Base-by-base conservation (phyloP, 2,888 invertebrate species). In the Odontothrips loti region DNA sequence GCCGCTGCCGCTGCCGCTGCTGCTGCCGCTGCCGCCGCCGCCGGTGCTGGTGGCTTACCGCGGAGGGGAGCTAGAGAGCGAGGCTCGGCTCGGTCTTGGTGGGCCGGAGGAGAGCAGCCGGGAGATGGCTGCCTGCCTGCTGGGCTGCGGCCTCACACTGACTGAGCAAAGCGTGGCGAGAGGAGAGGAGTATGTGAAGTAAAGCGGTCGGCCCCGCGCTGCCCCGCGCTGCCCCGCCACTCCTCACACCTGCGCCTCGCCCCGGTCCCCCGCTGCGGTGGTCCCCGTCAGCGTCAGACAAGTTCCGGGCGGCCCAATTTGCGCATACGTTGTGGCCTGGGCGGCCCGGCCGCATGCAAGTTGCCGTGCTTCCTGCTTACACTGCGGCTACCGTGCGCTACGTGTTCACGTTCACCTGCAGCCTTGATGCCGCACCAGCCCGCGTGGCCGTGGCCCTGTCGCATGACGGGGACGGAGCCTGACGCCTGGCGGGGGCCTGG, bases 361-460 rank as follows among this genome's bases (percentile, higher is more conserved):
- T 20, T 51, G 51, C 51, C 20, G 51, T 17, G 58, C 58, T 58
- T 17, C 68, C n/a, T 68, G 68, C 68, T 43, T 43, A 68, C 68
- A 23, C 68, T 4, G 68, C 23, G 11, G 23, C 27, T 20, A 51
- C 51, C 1, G 4, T 15, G 15, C 58, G 68, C 23, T 0, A 23
- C 20, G 63, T 10, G 20, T 3, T 3, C n/a, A 68, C 23, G 27
- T 11, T 11, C 23, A 68, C 68, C 68, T 68, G 68, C 68, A 68
- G 68, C 68, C 68, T 68, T 68, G 68, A 68, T 68, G 68, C 68
- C 68, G 27, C 68, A 23, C 68, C 68, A 68, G 68, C 68, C 68
- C n/a, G 68, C 68, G 23, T 23, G 68, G 68, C n/a, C 68, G 23
- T 23, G 68, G 68, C n/a, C 27, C 9, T 68, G 68, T n/a, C 68